Evolutionary conservation across 1,140 invertebrate genomes (phyloP).

Genomic region (Sinella curviseta): DNA sequence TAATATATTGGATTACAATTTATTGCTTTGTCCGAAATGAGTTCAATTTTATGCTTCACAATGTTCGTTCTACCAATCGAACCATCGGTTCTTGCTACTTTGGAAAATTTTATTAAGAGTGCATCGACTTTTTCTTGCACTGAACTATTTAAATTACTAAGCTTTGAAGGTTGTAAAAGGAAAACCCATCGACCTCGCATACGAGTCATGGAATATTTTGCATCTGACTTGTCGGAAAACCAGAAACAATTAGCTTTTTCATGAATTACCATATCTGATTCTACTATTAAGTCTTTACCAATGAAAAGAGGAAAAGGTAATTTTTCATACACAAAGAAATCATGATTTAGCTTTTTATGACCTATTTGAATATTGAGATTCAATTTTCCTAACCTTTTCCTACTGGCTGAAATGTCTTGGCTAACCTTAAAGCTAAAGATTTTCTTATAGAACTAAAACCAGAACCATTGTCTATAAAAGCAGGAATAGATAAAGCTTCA

Average conservation of each 20-base stretch:
- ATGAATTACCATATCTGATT: neutral
- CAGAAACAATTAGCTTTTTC: neutral
- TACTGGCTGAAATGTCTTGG: neutral
- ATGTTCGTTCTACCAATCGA: constrained; percentile 12
- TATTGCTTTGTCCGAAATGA: neutral
- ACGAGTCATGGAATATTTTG: neutral
- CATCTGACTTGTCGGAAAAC: neutral
- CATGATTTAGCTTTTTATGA: neutral
- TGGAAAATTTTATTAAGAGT: constrained; percentile 30
- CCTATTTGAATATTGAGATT: constrained; percentile 6
- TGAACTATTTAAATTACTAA: neutral
- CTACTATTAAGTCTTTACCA: neutral
- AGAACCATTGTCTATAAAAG: neutral
- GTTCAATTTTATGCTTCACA: constrained; percentile 32
- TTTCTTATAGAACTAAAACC: neutral
- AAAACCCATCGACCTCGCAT: neutral
- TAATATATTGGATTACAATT: neutral
- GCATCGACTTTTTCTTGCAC: neutral
- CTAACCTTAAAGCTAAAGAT: neutral
- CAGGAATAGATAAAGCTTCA: neutral
- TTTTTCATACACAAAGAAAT: neutral
- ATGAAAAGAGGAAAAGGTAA: neutral
- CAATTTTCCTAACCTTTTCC: neutral
- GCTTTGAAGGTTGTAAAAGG: neutral
- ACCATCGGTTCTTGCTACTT: constrained; percentile 19